phyloP scores from a whole-genome alignment of 1,140 invertebrate species.

The Onthophagus taurus region DNA sequence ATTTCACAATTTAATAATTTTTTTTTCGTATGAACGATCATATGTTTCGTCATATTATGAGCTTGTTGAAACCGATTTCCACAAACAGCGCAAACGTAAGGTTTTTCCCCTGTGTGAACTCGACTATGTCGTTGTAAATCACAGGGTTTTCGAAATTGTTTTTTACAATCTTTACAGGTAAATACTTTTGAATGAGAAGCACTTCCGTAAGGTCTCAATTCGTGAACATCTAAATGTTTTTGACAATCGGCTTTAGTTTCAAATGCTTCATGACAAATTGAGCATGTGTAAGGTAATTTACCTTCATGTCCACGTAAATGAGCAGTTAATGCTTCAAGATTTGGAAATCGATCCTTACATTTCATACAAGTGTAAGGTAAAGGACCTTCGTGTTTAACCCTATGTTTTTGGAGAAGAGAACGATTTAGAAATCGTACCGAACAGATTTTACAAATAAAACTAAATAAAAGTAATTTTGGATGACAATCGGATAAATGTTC shows the following conservation, averaged over 20 bases:
- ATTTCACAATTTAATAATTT: conserved; percentile 74
- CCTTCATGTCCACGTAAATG: conserved; percentile 16
- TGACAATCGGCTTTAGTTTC: conserved; percentile 19
- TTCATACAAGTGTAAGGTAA: conserved; percentile 5
- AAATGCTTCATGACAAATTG: conserved; percentile 25
- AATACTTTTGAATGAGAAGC: conserved; percentile 13
- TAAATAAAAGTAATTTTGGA: conserved; percentile 3
- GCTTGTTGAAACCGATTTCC: conserved; percentile 70
- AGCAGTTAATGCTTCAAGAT: conserved; percentile 8
- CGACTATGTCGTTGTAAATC: conserved; percentile 30
- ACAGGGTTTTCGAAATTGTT: conserved; percentile 29
- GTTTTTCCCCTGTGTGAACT: conserved; percentile 51
- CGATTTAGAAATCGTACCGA: conserved; percentile 3
- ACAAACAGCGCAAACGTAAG: conserved; percentile 63
- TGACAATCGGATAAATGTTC: not conserved
- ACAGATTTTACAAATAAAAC: conserved; percentile 10
- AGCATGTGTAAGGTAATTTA: conserved; percentile 25
- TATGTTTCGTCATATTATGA: conserved; percentile 76
- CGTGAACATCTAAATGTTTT: conserved; percentile 21
- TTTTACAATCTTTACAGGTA: conserved; percentile 25
- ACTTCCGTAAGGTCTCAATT: conserved; percentile 17
- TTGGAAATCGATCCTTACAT: conserved; percentile 2
- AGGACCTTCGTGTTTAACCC: conserved; percentile 3
- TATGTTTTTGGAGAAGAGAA: conserved; percentile 3
- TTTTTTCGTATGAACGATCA: conserved; percentile 70